phyloP scores from a whole-genome alignment of 1,140 invertebrate genomes.

The Calephelis virginiensis region DNA sequence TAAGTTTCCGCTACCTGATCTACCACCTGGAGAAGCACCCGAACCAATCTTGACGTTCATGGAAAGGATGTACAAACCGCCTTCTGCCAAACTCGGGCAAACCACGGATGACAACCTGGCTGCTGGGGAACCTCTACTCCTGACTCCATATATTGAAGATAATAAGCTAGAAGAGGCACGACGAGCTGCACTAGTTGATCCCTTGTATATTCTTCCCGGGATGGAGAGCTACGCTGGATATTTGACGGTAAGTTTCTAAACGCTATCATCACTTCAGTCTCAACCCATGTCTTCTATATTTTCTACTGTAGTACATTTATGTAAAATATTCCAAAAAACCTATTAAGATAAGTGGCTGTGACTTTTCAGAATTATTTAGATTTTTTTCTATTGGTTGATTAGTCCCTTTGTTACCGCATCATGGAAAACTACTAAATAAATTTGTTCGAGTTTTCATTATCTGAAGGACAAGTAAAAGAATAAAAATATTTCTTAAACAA shows the following conservation, averaged over 20 bases:
- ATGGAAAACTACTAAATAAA: no score
- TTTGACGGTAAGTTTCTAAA: conserved; percentile 50
- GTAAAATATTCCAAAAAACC: no score
- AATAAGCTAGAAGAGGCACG: conserved; percentile 62
- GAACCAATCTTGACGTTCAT: conserved; percentile 65
- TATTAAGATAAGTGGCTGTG: no score
- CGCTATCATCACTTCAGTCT: not conserved
- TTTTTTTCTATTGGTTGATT: no score
- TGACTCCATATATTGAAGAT: conserved; percentile 59
- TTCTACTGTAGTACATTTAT: no score
- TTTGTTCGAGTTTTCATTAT: no score
- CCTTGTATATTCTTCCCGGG: conserved; percentile 54
- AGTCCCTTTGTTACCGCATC: no score
- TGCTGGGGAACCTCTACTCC: conserved; percentile 58
- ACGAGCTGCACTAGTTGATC: conserved; percentile 60
- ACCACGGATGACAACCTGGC: conserved; percentile 39
- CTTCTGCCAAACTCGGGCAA: conserved; percentile 24
- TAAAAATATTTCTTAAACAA: no score
- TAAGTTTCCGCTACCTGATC: conserved; percentile 45
- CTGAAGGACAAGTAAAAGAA: no score
- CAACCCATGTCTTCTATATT: not conserved
- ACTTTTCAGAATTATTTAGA: no score
- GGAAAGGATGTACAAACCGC: conserved; percentile 53
- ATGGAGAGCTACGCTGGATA: conserved; percentile 73
- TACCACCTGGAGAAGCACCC: conserved; percentile 62